Base-by-base conservation (phyloP, 2,888 invertebrate genomes). In the Adineta ricciae region DNA sequence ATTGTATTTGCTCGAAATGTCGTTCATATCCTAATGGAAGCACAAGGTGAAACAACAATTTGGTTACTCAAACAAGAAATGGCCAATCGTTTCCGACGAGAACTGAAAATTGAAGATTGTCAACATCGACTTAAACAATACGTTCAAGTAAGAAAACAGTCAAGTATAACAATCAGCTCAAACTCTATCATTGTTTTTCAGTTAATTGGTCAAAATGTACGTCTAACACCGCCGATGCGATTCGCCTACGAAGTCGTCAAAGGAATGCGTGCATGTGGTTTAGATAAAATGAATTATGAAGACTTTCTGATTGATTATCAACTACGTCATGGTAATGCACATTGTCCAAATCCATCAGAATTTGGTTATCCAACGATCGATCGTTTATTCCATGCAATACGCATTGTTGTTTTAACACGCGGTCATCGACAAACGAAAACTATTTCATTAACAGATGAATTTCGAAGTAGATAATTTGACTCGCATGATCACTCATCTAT, bases 251-350 rank as follows among this genome's bases (percentile, higher is more conserved):
- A 73, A 38, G 73, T 41, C 8, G 73, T 73, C n/a, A 73, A 38
- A 38, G 38, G 36, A 73, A 38, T 73, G 41, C 36, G 41, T 73
- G 38, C 36, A 73, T 73, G 36, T 41, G 73, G 41, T 73, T 64
- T 64, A 64, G 73, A 41, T 38, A 73, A 73, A 73, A 73, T 73
- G 41, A 73, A 36, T 38, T 73, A 73, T 73, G 73, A 73, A 73
- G 73, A 73, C 38, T 73, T 73, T 73, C 41, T 73, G 5, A 38
- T 73, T 36, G 73, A 73, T 38, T 73, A 73, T 73, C 73, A 73
- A 73, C n/a, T 36, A 38, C 36, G 41, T 24, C 36, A 36, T 36
- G 41, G 73, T 41, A 41, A 41, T 73, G 41, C 9, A 7, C 21
- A 73, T n/a, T 41, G 36, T 21, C 41, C 41, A 41, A 38, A 73